Percentiles rank a stretch among this genome's conserved stretches.
phyloP scores from a whole-genome alignment of 1,140 invertebrate species.

The Lepidurus apus region DNA sequence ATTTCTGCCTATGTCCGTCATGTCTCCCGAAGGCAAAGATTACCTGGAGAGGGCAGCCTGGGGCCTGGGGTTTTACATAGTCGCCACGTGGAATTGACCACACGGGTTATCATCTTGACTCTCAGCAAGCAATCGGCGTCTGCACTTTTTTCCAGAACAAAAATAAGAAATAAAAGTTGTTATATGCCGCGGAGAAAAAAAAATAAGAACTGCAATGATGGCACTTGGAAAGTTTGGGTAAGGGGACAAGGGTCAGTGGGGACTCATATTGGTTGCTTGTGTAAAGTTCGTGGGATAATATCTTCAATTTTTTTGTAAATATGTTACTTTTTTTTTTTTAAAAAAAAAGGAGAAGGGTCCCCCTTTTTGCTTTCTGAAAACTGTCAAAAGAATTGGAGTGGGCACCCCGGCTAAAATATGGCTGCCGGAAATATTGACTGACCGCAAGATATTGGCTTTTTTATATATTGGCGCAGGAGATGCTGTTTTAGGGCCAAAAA shows the following conservation, averaged over 20 bases:
- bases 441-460: constrained; percentile 19
- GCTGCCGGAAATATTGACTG: constrained; percentile 12
- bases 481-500: background rate
- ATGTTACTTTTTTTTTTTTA: too few species aligned
- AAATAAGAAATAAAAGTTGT: background rate
- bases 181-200: background rate
- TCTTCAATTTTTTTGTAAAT: background rate
- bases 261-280: constrained; percentile 4
- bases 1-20: too few species aligned
- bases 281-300: constrained; percentile 1
- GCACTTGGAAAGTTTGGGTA: background rate
- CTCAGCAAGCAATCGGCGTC: too few species aligned
- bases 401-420: background rate
- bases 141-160: too few species aligned
- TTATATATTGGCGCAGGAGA: constrained; percentile 10
- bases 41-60: too few species aligned
- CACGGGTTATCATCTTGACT: too few species aligned
- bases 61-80: too few species aligned
- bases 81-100: too few species aligned
- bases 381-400: background rate
- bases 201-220: background rate
- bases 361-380: background rate
- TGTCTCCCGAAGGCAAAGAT: too few species aligned
- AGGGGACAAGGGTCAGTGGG: background rate
- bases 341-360: background rate